phyloP scores from a whole-genome alignment of 2,113 vertebrate species.

The Myiozetetes cayanensis region DNA sequence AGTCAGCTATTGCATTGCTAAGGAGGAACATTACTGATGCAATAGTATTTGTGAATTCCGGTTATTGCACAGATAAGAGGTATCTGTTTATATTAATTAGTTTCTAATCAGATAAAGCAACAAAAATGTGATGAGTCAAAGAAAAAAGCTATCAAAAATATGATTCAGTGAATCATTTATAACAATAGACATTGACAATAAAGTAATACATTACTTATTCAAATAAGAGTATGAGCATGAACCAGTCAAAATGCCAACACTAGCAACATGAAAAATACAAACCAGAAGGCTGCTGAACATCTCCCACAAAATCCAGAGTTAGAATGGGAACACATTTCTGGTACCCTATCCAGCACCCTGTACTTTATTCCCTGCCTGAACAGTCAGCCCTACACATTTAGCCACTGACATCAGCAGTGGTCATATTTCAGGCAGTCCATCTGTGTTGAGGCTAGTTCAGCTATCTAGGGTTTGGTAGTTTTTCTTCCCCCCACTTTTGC shows the following conservation, averaged over 20 bases:
- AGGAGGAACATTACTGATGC: background rate
- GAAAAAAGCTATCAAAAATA: background rate
- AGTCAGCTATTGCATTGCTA: background rate
- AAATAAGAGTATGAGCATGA: background rate
- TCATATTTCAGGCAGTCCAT: background rate
- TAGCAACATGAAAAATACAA: background rate
- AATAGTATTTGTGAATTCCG: slow-evolving; percentile 22
- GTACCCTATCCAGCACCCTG: background rate
- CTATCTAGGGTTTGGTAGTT: background rate
- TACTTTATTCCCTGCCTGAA: background rate
- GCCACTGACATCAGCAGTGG: background rate
- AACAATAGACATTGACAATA: background rate
- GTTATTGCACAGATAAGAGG: background rate
- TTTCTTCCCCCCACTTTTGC: background rate
- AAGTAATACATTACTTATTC: background rate
- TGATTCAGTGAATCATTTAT: background rate
- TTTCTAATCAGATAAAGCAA: background rate
- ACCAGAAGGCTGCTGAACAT: background rate
- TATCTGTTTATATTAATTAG: slow-evolving; percentile 13
- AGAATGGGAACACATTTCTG: background rate
- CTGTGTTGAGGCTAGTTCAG: background rate
- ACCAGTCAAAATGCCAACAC: background rate
- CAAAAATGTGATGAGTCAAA: background rate
- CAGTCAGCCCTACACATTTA: background rate
- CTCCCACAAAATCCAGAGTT: background rate